A percentile compares a stretch with the other conserved stretches of the same genome.
phyloP scores from a whole-genome alignment of 2,113 vertebrate species.

The Oryzias melastigma region DNA sequence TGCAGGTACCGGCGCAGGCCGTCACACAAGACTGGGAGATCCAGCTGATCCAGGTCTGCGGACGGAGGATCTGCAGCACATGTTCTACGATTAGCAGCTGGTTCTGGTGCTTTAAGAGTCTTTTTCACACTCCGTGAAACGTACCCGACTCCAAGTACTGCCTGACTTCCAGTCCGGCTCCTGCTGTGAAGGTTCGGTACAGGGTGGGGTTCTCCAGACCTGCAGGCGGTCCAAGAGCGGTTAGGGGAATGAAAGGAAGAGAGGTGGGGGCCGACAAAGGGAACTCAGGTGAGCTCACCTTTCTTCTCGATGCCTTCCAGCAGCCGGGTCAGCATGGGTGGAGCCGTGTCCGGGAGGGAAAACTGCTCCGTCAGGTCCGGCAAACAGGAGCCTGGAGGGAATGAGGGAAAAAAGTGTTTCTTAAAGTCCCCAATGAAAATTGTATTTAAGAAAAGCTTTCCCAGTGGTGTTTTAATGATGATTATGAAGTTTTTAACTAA shows the following conservation, averaged over 20 bases:
- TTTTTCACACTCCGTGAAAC: conserved; percentile 1
- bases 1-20: conserved; percentile 88
- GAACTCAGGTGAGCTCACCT: conserved; percentile 74
- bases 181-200: conserved; percentile 87
- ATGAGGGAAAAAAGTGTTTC: neutral
- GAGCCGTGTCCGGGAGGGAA: conserved; percentile 83
- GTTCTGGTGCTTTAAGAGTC: neutral
- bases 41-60: conserved; percentile 85
- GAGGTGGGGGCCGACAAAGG: no score
- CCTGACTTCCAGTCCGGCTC: conserved; percentile 83
- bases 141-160: conserved; percentile 90
- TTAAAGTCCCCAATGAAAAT: no score
- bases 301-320: conserved; percentile 92
- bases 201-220: conserved; percentile 90
- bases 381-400: conserved; percentile 77
- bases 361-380: conserved; percentile 92
- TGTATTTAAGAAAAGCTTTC: no score
- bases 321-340: conserved; percentile 84
- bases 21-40: conserved; percentile 86
- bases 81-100: neutral
- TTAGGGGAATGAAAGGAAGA: neutral
- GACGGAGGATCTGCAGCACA: conserved; percentile 76
- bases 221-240: conserved; percentile 43
- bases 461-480: no score
- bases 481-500: no score